These are phyloP conservation scores for Bufo bufo DNA, from an alignment of 2,113 vertebrate species.

Conservation along the genomic window DNA sequence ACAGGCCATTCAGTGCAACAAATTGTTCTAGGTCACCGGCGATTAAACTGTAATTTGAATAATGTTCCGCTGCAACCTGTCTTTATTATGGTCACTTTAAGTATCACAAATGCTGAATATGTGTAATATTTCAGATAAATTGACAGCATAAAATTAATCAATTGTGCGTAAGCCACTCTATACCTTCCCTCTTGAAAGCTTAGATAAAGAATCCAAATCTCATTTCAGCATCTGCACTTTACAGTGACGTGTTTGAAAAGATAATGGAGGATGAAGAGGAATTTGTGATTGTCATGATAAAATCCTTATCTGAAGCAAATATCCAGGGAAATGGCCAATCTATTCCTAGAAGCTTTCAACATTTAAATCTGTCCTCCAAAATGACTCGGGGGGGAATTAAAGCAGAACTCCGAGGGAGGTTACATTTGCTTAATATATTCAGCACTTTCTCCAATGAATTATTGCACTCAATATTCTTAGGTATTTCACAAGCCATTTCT, in stretches of 20 bases:
- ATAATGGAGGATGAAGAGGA: slow-evolving; percentile 68
- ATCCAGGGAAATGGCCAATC: slow-evolving; percentile 70
- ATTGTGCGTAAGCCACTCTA: slow-evolving; percentile 62
- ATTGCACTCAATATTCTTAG: slow-evolving; percentile 74
- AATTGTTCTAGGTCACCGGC: slow-evolving; percentile 2
- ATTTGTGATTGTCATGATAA: slow-evolving; percentile 68
- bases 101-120: slow-evolving; percentile 29
- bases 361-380: slow-evolving; percentile 75
- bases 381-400: slow-evolving; percentile 73
- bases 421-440: slow-evolving; percentile 83
- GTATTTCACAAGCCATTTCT: slow-evolving; percentile 79
- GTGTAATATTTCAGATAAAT: slow-evolving; percentile 33
- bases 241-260: slow-evolving; percentile 66
- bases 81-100: slow-evolving; percentile 40
- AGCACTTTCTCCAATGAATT: slow-evolving; percentile 75
- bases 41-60: neutral
- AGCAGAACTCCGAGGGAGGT: slow-evolving; percentile 73
- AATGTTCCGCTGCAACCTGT: slow-evolving; percentile 7
- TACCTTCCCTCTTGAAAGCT: slow-evolving; percentile 58
- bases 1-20: neutral
- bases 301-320: slow-evolving; percentile 70
- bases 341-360: slow-evolving; percentile 75
- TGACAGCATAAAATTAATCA: slow-evolving; percentile 56
- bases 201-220: slow-evolving; percentile 58
- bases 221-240: slow-evolving; percentile 68